Percentiles rank a stretch among this genome's conserved stretches.
Evolutionary conservation across 37 sponge, comb jelly and placozoan genomes (phyloP).

Genomic region (Crambe crambe): DNA sequence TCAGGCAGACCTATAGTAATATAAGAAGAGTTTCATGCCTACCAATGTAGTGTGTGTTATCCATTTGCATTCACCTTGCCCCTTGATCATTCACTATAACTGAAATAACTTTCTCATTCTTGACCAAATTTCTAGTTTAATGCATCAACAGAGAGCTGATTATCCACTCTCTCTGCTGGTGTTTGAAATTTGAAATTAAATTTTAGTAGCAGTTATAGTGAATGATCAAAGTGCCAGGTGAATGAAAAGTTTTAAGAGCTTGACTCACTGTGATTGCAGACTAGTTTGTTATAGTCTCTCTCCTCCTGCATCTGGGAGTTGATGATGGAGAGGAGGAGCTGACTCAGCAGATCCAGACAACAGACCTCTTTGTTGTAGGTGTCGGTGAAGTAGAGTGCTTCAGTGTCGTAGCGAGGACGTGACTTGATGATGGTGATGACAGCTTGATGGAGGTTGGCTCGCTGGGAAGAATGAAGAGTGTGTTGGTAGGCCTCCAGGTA

Average conservation of each 20-base stretch:
- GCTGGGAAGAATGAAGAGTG: conserved; percentile 33
- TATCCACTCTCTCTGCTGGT: not conserved
- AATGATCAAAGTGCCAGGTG: too few species aligned
- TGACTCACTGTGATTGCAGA: conserved; percentile 1
- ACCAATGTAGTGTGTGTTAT: not conserved
- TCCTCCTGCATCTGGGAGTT: conserved; percentile 35
- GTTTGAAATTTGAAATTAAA: not conserved
- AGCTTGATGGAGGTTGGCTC: conserved; percentile 39
- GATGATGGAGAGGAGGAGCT: conserved; percentile 30
- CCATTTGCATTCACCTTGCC: not conserved
- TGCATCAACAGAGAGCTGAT: not conserved
- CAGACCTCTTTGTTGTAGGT: conserved; percentile 41
- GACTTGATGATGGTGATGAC: conserved; percentile 49
- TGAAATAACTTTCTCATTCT: too few species aligned
- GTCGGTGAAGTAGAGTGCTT: conserved; percentile 51
- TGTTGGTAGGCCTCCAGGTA: conserved; percentile 79
- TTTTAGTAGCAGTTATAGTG: not conserved
- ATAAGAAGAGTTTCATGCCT: not conserved
- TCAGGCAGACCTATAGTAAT: not conserved
- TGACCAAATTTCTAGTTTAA: too few species aligned
- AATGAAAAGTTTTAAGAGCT: too few species aligned
- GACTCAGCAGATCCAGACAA: conserved; percentile 20
- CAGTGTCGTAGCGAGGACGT: conserved; percentile 53
- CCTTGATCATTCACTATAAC: too few species aligned
- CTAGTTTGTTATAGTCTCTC: conserved; percentile 28